Percentiles rank a stretch among this genome's conserved stretches.
Conservation (phyloP, 1,140 invertebrate genomes). For the Helicoverpa armigera region DNA sequence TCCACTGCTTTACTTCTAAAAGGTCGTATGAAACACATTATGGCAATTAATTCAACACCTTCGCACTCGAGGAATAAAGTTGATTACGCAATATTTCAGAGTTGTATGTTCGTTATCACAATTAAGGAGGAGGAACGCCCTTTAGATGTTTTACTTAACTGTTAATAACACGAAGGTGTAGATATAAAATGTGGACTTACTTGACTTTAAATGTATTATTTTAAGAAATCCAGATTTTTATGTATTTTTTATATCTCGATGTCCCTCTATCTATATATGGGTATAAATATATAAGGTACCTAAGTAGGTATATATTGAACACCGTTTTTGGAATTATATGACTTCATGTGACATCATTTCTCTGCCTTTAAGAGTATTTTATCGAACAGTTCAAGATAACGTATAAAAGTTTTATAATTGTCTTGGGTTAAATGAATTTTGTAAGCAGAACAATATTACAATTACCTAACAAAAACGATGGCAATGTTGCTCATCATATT, state of each 20-base stretch:
- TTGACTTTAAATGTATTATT: conserved; percentile 70
- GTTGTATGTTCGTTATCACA: conserved; percentile 56
- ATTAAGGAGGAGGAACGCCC: conserved; percentile 67
- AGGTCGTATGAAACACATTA: conserved; percentile 48
- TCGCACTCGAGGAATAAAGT: conserved; percentile 52
- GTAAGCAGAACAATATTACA: no score
- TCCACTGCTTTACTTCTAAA: conserved; percentile 54
- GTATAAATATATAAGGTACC: neutral
- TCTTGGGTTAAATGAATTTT: neutral
- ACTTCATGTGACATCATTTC: conserved; percentile 31
- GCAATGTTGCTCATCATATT: no score
- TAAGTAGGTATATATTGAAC: neutral
- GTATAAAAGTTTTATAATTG: no score
- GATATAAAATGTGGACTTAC: conserved; percentile 74
- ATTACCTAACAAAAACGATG: no score
- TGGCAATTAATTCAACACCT: conserved; percentile 53
- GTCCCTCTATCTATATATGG: neutral
- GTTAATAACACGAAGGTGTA: conserved; percentile 72
- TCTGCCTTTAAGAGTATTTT: neutral
- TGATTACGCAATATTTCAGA: conserved; percentile 51
- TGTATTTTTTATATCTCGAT: conserved; percentile 34
- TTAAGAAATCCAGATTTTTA: conserved; percentile 56
- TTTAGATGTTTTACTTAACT: conserved; percentile 79
- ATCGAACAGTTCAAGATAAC: no score
- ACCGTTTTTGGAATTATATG: conserved; percentile 23